Base-by-base conservation (phyloP, 2,888 invertebrate genomes). In the Physocephala rufipes region DNA sequence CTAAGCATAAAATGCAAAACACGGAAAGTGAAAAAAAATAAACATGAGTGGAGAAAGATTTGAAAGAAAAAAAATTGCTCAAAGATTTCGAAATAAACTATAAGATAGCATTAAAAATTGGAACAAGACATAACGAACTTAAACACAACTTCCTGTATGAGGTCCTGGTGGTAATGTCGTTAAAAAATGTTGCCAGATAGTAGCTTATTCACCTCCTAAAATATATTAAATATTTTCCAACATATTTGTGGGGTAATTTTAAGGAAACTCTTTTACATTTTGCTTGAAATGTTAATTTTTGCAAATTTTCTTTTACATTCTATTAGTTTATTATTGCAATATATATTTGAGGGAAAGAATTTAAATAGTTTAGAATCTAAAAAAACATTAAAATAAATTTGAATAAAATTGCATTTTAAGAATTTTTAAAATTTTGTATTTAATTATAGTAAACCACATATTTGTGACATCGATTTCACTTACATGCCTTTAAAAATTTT, bases 111-210 rank as follows among this genome's bases (percentile, higher is more conserved):
- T 24, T 28, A 43, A 62, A 62, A 26, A 45, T 21, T 62, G 62
- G 5, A 2, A 15, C n/a, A 21, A 36, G 19, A 62, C 62, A 43
- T 19, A 45, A 43, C 12, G 43, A 21, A 45, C 9, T 36, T 7
- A 19, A 62, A 62, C 36, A 62, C 21, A 62, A 36, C 43, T 61
- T 61, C 59, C 59, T 26, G 19, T 36, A 19, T 19, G 21, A 43
- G 36, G 36, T 62, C 12, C 21, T 43, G 43, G 43, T 30, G 61
- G 5, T 43, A 43, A 43, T 62, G 61, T 21, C 2, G 21, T 21
- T 43, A n/a, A 2, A 21, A 7, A 13, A n/a, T n/a, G 62, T 43
- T 62, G 62, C 62, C 62, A 62, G 62, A 36, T 62, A 5, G n/a
- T 19, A 4, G 13, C 36, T 36, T 36, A 36, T 7, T 36, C 9